These are phyloP conservation scores for Drosophila dunni DNA, from an alignment of 1,140 invertebrate genomes.

Conservation along the genomic window DNA sequence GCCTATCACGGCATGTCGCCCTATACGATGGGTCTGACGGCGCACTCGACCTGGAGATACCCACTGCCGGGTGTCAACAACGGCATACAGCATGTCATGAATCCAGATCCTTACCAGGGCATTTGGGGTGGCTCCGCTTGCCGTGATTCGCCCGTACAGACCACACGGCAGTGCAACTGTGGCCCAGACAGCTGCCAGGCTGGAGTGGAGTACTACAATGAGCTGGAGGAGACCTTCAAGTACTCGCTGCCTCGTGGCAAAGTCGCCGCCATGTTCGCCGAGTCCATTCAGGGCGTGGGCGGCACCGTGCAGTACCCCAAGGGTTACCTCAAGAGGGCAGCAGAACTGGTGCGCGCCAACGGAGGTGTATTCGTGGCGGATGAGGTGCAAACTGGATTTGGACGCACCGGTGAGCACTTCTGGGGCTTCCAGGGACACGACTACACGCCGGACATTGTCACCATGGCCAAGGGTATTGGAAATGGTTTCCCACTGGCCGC, in stretches of 20 bases:
- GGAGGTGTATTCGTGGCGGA: slow-evolving; percentile 96
- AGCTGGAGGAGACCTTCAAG: slow-evolving; percentile 92
- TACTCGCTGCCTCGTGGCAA: slow-evolving; percentile 90
- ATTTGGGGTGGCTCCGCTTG: slow-evolving; percentile 95
- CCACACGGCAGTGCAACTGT: slow-evolving; percentile 89
- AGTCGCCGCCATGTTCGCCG: slow-evolving; percentile 95
- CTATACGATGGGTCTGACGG: slow-evolving; percentile 92
- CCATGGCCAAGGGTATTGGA: slow-evolving; percentile 93
- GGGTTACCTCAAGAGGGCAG: slow-evolving; percentile 93
- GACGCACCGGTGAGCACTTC: slow-evolving; percentile 95
- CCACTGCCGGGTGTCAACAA: slow-evolving; percentile 88
- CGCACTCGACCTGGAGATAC: slow-evolving; percentile 92
- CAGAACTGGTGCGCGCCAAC: slow-evolving; percentile 90
- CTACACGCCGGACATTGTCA: slow-evolving; percentile 96
- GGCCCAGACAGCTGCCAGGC: slow-evolving; percentile 88
- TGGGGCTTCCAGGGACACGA: slow-evolving; percentile 97
- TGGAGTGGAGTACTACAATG: slow-evolving; percentile 91
- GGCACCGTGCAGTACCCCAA: slow-evolving; percentile 96
- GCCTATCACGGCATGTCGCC: slow-evolving; percentile 96
- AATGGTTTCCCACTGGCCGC: slow-evolving; percentile 98
- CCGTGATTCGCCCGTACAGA: slow-evolving; percentile 94
- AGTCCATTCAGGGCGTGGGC: slow-evolving; percentile 97
- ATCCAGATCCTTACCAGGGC: slow-evolving; percentile 95
- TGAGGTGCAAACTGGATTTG: slow-evolving; percentile 99
- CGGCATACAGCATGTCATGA: slow-evolving; percentile 95